phyloP scores from a whole-genome alignment of 2,113 vertebrate genomes.

The Syngnathus floridae region DNA sequence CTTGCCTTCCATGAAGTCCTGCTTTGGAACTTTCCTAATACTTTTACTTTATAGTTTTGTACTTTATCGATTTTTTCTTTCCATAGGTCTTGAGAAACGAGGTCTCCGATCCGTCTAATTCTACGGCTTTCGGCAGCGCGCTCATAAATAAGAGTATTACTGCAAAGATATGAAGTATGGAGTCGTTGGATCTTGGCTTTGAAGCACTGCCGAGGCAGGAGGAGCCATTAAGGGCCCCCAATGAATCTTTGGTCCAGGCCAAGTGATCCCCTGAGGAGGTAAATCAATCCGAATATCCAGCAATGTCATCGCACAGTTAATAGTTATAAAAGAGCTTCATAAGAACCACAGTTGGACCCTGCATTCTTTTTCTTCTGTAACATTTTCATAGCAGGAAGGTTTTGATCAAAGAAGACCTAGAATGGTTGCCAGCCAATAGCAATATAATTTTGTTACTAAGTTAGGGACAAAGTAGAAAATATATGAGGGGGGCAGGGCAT shows the following conservation, averaged over 20 bases:
- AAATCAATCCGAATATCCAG: slow-evolving; percentile 72
- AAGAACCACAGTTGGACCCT: slow-evolving; percentile 39
- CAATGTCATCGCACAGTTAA: slow-evolving; percentile 64
- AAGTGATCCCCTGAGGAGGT: slow-evolving; percentile 54
- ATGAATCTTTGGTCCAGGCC: slow-evolving; percentile 61
- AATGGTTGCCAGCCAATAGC: too few species aligned
- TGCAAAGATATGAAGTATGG: slow-evolving; percentile 61
- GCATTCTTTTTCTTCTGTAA: slow-evolving; percentile 19
- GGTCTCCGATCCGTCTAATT: slow-evolving; percentile 30
- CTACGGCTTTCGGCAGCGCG: slow-evolving; percentile 31
- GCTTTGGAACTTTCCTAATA: slow-evolving; percentile 30
- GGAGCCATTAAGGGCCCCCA: slow-evolving; percentile 59
- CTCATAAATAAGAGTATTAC: slow-evolving; percentile 70
- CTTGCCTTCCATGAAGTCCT: slow-evolving; percentile 13
- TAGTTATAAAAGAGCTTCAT: slow-evolving; percentile 64
- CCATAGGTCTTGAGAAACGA: slow-evolving; percentile 53
- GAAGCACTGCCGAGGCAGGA: slow-evolving; percentile 53
- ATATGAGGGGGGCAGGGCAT: too few species aligned
- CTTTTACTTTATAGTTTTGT: slow-evolving; percentile 43
- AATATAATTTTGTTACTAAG: too few species aligned
- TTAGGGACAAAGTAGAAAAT: too few species aligned
- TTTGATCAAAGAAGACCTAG: slow-evolving; percentile 32
- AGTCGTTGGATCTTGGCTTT: slow-evolving; percentile 57
- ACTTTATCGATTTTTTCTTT: slow-evolving; percentile 58
- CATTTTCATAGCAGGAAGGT: slow-evolving; percentile 23